Conservation (phyloP, 1,140 invertebrate genomes). For the Orius laevigatus region DNA sequence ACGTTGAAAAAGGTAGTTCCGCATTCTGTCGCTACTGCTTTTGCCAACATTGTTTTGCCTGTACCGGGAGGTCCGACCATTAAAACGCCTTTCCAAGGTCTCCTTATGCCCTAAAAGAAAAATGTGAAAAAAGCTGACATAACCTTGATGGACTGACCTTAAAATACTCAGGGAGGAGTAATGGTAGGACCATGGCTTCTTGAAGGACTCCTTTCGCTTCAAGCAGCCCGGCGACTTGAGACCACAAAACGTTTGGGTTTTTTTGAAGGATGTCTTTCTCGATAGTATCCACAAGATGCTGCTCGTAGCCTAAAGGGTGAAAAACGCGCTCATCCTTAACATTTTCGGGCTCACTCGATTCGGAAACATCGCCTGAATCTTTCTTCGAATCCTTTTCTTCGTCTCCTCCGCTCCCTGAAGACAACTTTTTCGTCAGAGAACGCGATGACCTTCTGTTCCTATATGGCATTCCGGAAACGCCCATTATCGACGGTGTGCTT, state of each 20-base stretch:
- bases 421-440: conserved; percentile 4
- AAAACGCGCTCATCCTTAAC: conserved; percentile 37
- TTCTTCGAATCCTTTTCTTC: conserved; percentile 4
- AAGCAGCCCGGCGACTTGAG: conserved; percentile 45
- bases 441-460: not conserved
- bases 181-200: conserved; percentile 52
- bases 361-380: conserved; percentile 24
- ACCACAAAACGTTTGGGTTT: conserved; percentile 42
- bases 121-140: not conserved
- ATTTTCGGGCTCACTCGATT: conserved; percentile 25
- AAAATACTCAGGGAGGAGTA: conserved; percentile 52
- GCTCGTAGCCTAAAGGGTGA: conserved; percentile 54
- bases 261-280: conserved; percentile 46
- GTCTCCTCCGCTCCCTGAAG: conserved; percentile 12
- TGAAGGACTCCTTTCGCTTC: conserved; percentile 48
- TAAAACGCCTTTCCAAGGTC: conserved; percentile 79
- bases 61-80: conserved; percentile 79
- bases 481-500: not conserved
- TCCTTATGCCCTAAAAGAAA: conserved; percentile 47
- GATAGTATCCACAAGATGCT: conserved; percentile 58
- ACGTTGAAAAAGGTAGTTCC: conserved; percentile 59
- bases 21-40: conserved; percentile 90
- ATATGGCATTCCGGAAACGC: not conserved
- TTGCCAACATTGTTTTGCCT: conserved; percentile 94
- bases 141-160: conserved; percentile 26